Base-by-base conservation (phyloP, 1,140 invertebrate genomes). In the Calephelis nemesis region DNA sequence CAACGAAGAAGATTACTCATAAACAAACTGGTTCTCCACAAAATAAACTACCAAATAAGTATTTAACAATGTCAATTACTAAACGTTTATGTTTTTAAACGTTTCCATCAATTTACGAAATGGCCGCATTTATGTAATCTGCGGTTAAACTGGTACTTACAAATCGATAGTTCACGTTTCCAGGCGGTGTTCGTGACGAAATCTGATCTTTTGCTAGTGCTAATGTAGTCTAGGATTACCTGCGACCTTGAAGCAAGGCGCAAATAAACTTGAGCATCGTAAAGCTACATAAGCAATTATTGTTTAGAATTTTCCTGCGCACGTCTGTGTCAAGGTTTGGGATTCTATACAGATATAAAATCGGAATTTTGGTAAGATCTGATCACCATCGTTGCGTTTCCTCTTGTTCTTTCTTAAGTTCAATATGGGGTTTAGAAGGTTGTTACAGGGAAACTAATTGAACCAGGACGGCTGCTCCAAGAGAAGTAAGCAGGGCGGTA, bases 161-260 rank as follows among this genome's bases (percentile, higher is more conserved):
- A 48, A 49, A 49, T 64, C 48, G 63, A 64, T 48, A 65, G 63
- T 52, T 65, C 63, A 65, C 63, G 63, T 65, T 40, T 52, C 48
- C 63, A 49, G 47, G 47, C 48, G 54, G 15, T 12, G 39, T 48
- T 50, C 63, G 63, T 50, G 49, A 65, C 47, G 30, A 50, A 48
- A 39, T 40, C 30, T 7, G 54, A 60, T 60, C 54, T 60, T 60
- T 60, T n/a, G 54, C 19, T 60, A 39, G 54, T 60, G 54, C 54
- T 60, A 60, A 60, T 60, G 30, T 40, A 60, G 12, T 60, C 54
- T 60, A 60, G 54, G 54, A 60, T 60, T 60, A 60, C 54, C 12
- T 19, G 63, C 48, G 39, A 42, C 63, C 63, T 65, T 65, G 63
- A 11, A 13, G 63, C 30, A 7, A 60, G 39, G 30, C 39, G 54